phyloP scores from a whole-genome alignment of 1,140 invertebrate genomes.

The Cepaea nemoralis region DNA sequence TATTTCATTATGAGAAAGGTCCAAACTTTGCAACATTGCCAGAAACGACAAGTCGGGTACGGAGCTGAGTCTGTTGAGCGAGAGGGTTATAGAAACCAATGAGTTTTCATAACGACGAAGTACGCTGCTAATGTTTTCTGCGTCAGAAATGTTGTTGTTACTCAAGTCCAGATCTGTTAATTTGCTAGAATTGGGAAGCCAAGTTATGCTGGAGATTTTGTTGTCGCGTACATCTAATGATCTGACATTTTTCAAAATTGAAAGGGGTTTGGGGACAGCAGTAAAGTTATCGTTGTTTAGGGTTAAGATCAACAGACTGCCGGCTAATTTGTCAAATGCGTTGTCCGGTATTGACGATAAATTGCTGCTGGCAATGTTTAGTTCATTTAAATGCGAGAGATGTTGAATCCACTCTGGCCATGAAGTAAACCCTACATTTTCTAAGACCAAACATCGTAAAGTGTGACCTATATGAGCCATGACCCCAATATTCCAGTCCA shows the following conservation, averaged over 20 bases:
- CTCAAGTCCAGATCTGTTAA: background rate
- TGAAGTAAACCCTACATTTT: background rate
- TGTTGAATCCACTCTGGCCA: constrained; percentile 14
- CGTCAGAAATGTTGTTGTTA: background rate
- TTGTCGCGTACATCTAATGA: background rate
- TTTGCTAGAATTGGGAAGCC: background rate
- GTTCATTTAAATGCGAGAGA: background rate
- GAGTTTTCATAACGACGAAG: background rate
- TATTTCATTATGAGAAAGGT: background rate
- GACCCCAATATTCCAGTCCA: background rate
- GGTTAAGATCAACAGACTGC: background rate
- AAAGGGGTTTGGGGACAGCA: background rate
- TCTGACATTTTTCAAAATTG: background rate
- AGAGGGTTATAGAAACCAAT: background rate
- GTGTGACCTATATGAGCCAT: background rate
- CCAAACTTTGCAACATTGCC: background rate
- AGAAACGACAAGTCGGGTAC: background rate
- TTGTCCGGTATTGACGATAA: background rate
- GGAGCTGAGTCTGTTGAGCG: background rate
- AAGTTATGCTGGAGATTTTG: background rate
- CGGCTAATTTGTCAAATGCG: background rate
- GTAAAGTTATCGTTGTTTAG: background rate
- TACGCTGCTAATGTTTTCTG: background rate
- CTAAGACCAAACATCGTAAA: background rate
- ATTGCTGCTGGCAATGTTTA: background rate